Percentiles rank a stretch among this genome's conserved stretches.
Evolutionary conservation across 2,797 vertebrate genomes (phyloP).

Genomic region (Dermochelys coriacea): DNA sequence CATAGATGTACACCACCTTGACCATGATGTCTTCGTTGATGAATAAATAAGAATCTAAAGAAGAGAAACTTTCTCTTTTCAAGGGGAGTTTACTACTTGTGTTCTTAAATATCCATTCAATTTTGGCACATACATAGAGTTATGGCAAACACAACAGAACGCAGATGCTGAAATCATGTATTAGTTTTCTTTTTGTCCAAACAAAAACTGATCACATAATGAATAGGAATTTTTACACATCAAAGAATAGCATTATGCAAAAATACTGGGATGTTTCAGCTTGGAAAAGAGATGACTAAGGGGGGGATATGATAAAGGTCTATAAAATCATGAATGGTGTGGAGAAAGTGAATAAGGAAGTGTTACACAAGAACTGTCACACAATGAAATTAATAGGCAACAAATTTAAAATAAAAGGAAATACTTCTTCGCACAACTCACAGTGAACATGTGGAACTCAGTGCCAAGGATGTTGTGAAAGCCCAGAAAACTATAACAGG

Average conservation of each 20-base stretch:
- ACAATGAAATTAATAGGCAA: too few relatives aligned
- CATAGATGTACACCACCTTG: background rate
- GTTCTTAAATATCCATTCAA: background rate
- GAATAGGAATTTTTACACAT: background rate
- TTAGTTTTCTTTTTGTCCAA: background rate
- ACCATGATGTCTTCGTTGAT: background rate
- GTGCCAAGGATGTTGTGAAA: too few relatives aligned
- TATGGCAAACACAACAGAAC: background rate
- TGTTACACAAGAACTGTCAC: too few relatives aligned
- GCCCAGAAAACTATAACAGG: too few relatives aligned
- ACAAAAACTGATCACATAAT: background rate
- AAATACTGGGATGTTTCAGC: too few relatives aligned
- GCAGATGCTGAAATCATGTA: background rate
- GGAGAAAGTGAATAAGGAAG: too few relatives aligned
- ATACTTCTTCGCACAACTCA: too few relatives aligned
- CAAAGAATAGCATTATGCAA: background rate
- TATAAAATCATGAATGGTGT: too few relatives aligned
- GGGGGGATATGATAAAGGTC: too few relatives aligned
- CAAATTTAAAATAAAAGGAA: too few relatives aligned
- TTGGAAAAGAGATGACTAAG: too few relatives aligned
- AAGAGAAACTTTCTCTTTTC: background rate
- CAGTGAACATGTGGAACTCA: too few relatives aligned
- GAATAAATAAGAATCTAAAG: background rate
- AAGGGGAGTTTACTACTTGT: background rate
- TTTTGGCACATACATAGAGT: background rate